These are phyloP conservation scores for Steinernema hermaphroditum DNA, from an alignment of 2,888 invertebrate species.

Conservation along the genomic window DNA sequence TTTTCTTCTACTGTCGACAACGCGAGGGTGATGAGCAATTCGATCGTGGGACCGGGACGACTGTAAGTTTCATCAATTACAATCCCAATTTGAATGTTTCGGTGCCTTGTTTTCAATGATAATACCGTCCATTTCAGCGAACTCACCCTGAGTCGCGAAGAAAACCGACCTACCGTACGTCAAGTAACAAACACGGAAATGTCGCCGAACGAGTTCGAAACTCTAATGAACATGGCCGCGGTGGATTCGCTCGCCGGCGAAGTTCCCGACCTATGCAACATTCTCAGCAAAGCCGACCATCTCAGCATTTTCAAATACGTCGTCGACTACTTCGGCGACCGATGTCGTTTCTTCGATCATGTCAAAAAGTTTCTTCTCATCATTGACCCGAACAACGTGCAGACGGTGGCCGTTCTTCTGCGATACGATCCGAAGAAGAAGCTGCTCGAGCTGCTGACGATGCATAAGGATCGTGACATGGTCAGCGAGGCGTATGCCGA, in stretches of 20 bases:
- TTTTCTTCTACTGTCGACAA: neutral
- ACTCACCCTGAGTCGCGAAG: neutral
- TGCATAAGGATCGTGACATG: neutral
- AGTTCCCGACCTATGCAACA: neutral
- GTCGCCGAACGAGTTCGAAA: neutral
- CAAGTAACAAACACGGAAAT: neutral
- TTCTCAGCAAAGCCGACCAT: neutral
- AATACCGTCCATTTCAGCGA: neutral
- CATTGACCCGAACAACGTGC: conserved; percentile 11
- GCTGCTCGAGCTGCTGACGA: neutral
- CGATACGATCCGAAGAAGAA: conserved; percentile 1
- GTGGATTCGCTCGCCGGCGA: neutral
- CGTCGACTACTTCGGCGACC: conserved; percentile 8
- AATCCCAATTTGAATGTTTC: neutral
- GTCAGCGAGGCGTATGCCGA: neutral
- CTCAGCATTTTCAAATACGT: neutral
- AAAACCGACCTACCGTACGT: neutral
- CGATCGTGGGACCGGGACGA: neutral
- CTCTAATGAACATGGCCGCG: neutral
- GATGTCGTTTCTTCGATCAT: conserved; percentile 1
- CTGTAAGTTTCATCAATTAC: neutral
- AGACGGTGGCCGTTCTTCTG: neutral
- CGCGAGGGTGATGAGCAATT: neutral
- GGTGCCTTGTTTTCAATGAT: too few relatives aligned
- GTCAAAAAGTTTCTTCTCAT: conserved; percentile 4